phyloP scores from a whole-genome alignment of 2,888 invertebrate species.

The Brachylomia viminalis region DNA sequence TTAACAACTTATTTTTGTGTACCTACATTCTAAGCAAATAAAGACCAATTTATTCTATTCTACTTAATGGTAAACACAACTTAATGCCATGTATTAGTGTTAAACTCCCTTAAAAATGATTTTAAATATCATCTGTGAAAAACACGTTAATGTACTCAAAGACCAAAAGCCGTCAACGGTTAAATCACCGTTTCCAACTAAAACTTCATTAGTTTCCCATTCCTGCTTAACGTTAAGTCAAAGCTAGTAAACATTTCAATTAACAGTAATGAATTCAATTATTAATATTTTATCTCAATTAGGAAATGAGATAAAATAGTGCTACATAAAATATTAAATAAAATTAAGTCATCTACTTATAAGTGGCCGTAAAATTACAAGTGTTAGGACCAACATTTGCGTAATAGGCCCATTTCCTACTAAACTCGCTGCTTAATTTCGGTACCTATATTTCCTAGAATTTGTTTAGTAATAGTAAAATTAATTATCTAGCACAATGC shows the following conservation, averaged over 20 bases:
- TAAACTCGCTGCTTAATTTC: slow-evolving; percentile 14
- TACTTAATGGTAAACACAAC: too few species aligned
- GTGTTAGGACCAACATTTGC: slow-evolving; percentile 39
- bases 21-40: too few species aligned
- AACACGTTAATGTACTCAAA: too few species aligned
- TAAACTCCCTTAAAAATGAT: background rate
- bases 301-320: slow-evolving; percentile 14
- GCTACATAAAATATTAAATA: slow-evolving; percentile 18
- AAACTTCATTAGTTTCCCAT: background rate
- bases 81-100: too few species aligned
- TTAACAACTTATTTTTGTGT: too few species aligned
- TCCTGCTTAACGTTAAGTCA: background rate
- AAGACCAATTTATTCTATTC: too few species aligned
- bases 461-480: slow-evolving; percentile 38
- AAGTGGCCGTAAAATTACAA: slow-evolving; percentile 11
- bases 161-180: background rate
- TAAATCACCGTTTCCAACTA: background rate
- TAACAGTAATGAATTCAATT: slow-evolving; percentile 28
- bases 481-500: slow-evolving; percentile 55
- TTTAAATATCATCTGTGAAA: too few species aligned
- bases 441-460: slow-evolving; percentile 25
- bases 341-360: slow-evolving; percentile 23
- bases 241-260: slow-evolving; percentile 14
- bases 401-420: slow-evolving; percentile 39
- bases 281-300: slow-evolving; percentile 21